Base-by-base conservation (phyloP, 2,113 vertebrate genomes). In the Oncorhynchus gorbuscha region DNA sequence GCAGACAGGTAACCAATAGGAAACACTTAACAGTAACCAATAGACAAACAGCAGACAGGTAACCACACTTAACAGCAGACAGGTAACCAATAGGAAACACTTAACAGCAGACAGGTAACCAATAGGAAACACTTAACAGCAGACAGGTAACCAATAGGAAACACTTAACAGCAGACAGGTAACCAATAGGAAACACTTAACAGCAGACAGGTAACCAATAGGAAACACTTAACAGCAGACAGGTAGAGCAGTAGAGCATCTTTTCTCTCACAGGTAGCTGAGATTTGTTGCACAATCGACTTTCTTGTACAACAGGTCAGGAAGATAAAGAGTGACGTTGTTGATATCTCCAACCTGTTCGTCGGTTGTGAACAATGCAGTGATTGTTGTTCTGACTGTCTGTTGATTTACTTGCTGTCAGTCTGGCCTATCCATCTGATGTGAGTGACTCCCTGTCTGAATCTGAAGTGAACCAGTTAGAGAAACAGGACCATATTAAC, bases 241-340 rank as follows among this genome's bases (percentile, higher is more conserved):
- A 77, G 82, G 91, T 85, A 77, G n/a, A 93, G 86, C 91, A 88
- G 92, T 91, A 86, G 81, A 89, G 81, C 39, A 45, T 30, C 74
- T 18, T 72, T 32, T 3, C 59, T 71, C 74, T 81, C 28, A n/a
- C 74, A 3, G 65, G 45, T 61, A 18, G 74, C 88, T 84, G 87
- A 92, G 93, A 94, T 93, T 93, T 93, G 39, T 45, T 11, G 69
- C 87, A 83, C 88, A 90, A 90, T 86, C 77, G 77, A 81, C 85
- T 83, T 85, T 72, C 89, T 76, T 84, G 90, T 88, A 82, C 79
- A 82, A 89, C 88, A 75, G 85, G 88, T 91, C 86, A 45, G 26
- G 9, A 45, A 45, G 39, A 45, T 45, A 45, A 45, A 45, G 39
- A 39, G 8, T 45, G 66, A 58, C 39, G 5, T 61, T 51, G 71